Evolutionary conservation across 2,888 invertebrate species (phyloP).

Genomic region (Xanthostigma xanthostigma): DNA sequence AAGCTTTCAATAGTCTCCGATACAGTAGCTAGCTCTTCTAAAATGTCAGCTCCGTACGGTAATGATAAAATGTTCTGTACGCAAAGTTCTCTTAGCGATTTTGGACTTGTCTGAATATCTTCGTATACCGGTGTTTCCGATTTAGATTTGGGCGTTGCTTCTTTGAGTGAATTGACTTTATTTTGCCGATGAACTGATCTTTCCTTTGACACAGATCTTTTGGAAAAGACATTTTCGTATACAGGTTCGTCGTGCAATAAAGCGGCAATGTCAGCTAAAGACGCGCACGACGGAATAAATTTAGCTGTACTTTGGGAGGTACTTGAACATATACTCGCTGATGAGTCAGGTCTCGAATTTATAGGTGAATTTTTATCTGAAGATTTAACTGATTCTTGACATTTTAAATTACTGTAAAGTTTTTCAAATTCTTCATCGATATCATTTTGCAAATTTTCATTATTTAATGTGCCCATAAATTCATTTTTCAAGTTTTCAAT

Average conservation of each 20-base stretch:
- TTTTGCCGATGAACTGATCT: not conserved
- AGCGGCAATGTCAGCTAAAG: conserved; percentile 42
- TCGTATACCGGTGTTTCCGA: conserved; percentile 2
- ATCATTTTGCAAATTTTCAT: not conserved
- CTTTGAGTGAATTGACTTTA: not conserved
- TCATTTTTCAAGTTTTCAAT: too few relatives aligned
- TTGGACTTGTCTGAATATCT: conserved; percentile 23
- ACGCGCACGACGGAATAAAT: conserved; percentile 44
- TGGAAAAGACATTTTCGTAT: conserved; percentile 5
- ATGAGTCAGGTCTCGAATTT: conserved; percentile 38
- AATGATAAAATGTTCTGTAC: conserved; percentile 46
- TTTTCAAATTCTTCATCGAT: not conserved
- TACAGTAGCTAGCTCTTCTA: conserved; percentile 51
- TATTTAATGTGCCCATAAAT: too few relatives aligned
- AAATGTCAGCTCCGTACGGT: conserved; percentile 52
- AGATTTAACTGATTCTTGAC: not conserved
- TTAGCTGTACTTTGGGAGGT: conserved; percentile 52
- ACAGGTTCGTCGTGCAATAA: conserved; percentile 32
- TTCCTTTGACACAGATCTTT: conserved; percentile 1
- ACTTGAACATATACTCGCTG: conserved; percentile 43
- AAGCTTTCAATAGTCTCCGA: conserved; percentile 37
- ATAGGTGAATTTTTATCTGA: conserved; percentile 9
- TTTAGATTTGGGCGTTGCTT: conserved; percentile 11
- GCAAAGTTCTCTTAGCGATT: conserved; percentile 46
- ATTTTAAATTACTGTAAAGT: not conserved